Base-by-base conservation (phyloP, 2,113 vertebrate species). In the Galbula dea region DNA sequence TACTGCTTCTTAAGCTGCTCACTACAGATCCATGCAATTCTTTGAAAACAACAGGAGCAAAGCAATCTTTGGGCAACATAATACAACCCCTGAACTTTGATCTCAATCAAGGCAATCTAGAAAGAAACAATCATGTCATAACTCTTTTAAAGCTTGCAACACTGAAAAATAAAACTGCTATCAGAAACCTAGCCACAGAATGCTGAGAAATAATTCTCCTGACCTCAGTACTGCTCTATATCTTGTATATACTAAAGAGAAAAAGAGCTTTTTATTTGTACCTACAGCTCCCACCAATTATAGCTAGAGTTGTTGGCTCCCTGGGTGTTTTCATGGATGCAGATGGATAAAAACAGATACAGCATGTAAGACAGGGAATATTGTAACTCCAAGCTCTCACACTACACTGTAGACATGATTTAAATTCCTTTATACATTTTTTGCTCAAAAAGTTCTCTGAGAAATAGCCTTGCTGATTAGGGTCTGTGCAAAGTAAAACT, bases 181-280 rank as follows among this genome's bases (percentile, higher is more conserved):
- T 66, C 69, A 69, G 36, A 58, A 86, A 61, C 15, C 69, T 85
- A 58, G 55, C 68, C 69, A 51, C 9, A 34, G 3, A 83, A 82
- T 3, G 3, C 48, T 15, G 32, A 67, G 16, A 87, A 91, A 79
- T 57, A 65, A 68, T 72, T 81, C 57, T 87, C 59, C 63, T 78
- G 86, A 93, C 73, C 87, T 37, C 34, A 62, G 77, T 55, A 62
- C 54, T 66, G 74, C 51, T 86, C 82, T 82, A 41, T 79, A 89
- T 85, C 87, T 80, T 95, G 89, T 89, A 79, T 85, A 83, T 20
- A 83, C 67, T 85, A 36, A 93, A 76, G 59, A 92, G 67, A 79
- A 94, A 85, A 92, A 52, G 37, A 52, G 46, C 1, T 24, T 62
- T 95, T 77, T 91, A 67, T 87, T 89, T 96, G 84, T 94, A 93